phyloP scores from a whole-genome alignment of 2,113 vertebrate genomes.

The Pitta sordida region DNA sequence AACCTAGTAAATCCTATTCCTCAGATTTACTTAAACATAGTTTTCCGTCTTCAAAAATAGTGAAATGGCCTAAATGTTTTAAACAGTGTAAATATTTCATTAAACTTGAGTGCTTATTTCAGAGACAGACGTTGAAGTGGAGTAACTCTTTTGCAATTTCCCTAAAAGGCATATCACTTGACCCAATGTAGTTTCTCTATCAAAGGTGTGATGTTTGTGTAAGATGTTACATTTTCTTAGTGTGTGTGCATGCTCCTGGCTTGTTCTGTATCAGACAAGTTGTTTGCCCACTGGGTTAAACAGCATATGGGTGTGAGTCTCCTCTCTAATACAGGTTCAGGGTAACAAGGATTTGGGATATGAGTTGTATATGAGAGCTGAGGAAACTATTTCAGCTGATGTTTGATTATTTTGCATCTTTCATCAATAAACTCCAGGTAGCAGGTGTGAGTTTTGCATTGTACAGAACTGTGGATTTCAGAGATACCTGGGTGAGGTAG shows the following conservation, averaged over 20 bases:
- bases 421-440: neutral
- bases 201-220: neutral
- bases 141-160: neutral
- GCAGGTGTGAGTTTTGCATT: neutral
- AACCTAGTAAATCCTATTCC: neutral
- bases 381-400: neutral
- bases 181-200: neutral
- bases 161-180: neutral
- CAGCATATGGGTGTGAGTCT: neutral
- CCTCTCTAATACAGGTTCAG: neutral
- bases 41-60: neutral
- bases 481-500: neutral
- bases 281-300: neutral
- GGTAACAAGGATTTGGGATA: neutral
- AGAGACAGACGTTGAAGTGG: neutral
- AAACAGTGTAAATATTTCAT: constrained; percentile 41
- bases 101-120: neutral
- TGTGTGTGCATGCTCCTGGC: neutral
- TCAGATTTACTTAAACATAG: neutral
- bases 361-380: neutral
- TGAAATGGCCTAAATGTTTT: neutral
- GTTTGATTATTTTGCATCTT: neutral
- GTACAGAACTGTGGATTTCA: neutral
- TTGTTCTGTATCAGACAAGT: neutral
- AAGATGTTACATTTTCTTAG: neutral